Evolutionary conservation across 2,888 invertebrate genomes (phyloP).

Genomic region (Quadroppia sp.): DNA sequence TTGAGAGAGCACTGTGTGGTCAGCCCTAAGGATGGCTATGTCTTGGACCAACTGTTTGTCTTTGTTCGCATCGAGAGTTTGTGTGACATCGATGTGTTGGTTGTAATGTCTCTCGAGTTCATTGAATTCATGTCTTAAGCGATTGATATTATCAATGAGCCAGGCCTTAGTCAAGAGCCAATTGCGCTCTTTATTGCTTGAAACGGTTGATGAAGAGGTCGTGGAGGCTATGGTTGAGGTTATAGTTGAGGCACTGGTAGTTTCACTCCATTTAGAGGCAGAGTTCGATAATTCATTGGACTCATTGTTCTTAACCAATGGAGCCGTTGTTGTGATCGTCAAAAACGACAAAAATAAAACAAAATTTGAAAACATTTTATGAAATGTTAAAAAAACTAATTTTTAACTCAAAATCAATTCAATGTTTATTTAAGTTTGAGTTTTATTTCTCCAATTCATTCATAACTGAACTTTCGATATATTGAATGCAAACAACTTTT

Average conservation of each 20-base stretch:
- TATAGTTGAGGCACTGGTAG: neutral
- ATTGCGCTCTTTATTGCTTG: constrained; percentile 36
- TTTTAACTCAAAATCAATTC: too few relatives aligned
- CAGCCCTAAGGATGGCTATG: constrained; percentile 38
- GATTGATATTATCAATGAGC: constrained; percentile 44
- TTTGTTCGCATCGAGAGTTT: constrained; percentile 17
- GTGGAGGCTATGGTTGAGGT: neutral
- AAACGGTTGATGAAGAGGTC: neutral
- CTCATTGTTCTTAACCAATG: neutral
- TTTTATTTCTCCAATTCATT: too few relatives aligned
- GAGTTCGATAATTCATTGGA: neutral
- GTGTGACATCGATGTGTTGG: constrained; percentile 26
- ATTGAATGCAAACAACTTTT: too few relatives aligned
- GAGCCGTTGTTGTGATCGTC: neutral
- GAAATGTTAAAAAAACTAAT: too few relatives aligned
- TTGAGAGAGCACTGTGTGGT: constrained; percentile 41
- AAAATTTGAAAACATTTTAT: constrained; percentile 13
- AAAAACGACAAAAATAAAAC: neutral
- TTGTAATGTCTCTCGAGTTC: constrained; percentile 41
- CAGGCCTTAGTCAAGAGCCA: constrained; percentile 43
- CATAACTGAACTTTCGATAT: too few relatives aligned
- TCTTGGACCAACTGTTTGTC: constrained; percentile 41
- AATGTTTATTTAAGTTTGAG: neutral
- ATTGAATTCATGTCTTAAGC: constrained; percentile 41
- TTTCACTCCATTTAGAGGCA: neutral